Percentiles rank a stretch among this genome's conserved stretches.
Evolutionary conservation across 2,113 vertebrate species (phyloP).

Genomic region (Oceanodroma tethys): DNA sequence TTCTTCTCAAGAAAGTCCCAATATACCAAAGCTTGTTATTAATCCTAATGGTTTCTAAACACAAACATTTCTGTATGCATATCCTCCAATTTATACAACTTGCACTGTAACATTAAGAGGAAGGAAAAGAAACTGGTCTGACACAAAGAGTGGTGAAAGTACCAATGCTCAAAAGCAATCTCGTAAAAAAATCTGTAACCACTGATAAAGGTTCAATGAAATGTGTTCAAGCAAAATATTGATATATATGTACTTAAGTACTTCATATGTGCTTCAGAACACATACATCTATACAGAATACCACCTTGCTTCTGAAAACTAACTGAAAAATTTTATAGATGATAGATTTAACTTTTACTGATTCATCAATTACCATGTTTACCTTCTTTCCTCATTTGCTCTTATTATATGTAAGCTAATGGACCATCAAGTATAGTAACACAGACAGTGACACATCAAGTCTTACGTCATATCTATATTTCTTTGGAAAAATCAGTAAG

Average conservation of each 20-base stretch:
- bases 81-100: neutral
- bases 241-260: neutral
- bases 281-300: neutral
- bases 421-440: neutral
- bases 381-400: neutral
- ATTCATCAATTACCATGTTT: neutral
- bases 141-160: neutral
- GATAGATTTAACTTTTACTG: neutral
- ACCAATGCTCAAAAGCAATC: neutral
- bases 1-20: neutral
- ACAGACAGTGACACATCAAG: neutral
- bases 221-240: neutral
- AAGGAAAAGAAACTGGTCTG: neutral
- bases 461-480: neutral
- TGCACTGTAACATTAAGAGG: neutral
- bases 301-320: neutral
- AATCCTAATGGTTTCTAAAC: neutral
- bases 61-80: neutral
- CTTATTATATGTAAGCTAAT: neutral
- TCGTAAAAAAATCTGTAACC: neutral
- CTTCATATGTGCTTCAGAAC: neutral
- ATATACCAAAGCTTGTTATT: neutral
- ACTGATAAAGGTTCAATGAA: neutral
- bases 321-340: neutral
- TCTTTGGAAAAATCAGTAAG: neutral